Percentiles rank a stretch among this genome's conserved stretches.
phyloP scores from a whole-genome alignment of 1,140 invertebrate species.

The Euura saliciscinereae region DNA sequence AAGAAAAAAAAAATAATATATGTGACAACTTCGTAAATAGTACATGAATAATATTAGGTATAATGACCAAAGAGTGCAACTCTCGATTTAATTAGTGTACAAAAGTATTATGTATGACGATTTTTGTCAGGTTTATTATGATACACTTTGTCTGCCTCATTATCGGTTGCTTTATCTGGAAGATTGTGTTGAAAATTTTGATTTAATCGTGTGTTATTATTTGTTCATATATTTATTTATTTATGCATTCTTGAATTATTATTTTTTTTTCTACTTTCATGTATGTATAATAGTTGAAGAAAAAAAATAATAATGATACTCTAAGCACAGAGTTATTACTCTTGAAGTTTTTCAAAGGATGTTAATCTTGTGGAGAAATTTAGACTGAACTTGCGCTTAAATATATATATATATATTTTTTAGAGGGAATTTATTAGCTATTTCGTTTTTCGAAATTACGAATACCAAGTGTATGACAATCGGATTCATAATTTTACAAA shows the following conservation, averaged over 20 bases:
- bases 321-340: background rate
- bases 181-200: background rate
- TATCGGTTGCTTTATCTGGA: background rate
- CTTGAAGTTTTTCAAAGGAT: background rate
- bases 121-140: background rate
- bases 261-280: background rate
- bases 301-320: background rate
- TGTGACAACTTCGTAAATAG: constrained; percentile 8
- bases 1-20: background rate
- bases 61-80: background rate
- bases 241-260: background rate
- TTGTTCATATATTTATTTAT: background rate
- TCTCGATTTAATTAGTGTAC: background rate
- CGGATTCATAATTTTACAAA: background rate
- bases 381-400: background rate
- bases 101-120: background rate
- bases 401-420: background rate
- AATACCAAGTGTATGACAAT: background rate
- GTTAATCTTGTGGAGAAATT: background rate
- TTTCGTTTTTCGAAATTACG: background rate
- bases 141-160: background rate
- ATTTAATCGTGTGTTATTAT: background rate
- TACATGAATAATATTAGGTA: constrained; percentile 9
- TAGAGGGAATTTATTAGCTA: no score
- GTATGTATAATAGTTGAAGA: background rate